Base-by-base conservation (phyloP, 2,113 vertebrate genomes). In the Fukomys damarensis region DNA sequence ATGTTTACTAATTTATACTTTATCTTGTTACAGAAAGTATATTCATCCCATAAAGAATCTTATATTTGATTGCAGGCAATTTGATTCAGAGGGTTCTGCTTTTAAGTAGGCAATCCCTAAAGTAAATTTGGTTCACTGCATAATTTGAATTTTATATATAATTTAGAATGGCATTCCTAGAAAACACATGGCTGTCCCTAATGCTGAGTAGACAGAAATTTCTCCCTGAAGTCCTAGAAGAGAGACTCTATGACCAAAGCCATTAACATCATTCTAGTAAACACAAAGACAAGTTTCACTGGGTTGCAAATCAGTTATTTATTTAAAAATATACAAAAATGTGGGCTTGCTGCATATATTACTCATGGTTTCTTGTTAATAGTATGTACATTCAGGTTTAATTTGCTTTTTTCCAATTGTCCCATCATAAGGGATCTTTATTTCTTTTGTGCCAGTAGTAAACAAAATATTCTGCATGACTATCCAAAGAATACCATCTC, bases 121-220 rank as follows among this genome's bases (percentile, higher is more conserved):
- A 79, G 61, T 12, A 43, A 87, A 84, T 74, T 65, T 66, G n/a
- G 49, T 38, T 79, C 83, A 22, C 22, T 72, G 74, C 3, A 2
- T 65, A 86, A 68, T 86, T 83, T 90, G 46, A 38, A 89, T 94
- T 96, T 96, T 86, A 86, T 74, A 22, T 80, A 79, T 92, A 32
- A 70, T 82, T 85, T 91, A 76, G 61, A 76, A 38, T 63, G 17
- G 5, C n/a, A 84, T 84, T 49, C 17, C 22, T 87, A 76, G 61
- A 66, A 79, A 97, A 72, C 81, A 3, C 14, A 5, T 58, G 43
- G 28, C 5, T 95, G 61, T 85, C 9, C 4, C 8, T 92, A 89
- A 80, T 85, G 59, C 22, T 70, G 82, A 91, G 72, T 46, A 24
- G 35, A 86, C 0, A 95, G 26, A 76, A 74, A 80, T 84, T 91